Evolutionary conservation across 2,797 vertebrate species (phyloP).

Genomic region (Caiman crocodilus): DNA sequence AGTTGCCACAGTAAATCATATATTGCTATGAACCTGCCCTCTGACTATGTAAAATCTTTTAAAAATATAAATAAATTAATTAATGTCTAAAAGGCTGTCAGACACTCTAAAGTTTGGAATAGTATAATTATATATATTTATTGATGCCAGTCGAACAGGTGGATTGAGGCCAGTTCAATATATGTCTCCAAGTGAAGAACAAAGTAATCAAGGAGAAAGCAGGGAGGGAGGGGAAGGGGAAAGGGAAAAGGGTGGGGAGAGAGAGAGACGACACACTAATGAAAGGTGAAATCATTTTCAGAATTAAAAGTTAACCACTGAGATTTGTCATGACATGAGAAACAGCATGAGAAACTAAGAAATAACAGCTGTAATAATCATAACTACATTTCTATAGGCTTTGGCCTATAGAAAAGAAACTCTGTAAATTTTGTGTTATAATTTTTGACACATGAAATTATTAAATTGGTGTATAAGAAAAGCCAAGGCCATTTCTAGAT

Average conservation of each 20-base stretch:
- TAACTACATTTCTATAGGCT: background rate
- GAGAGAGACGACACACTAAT: background rate
- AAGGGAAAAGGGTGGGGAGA: background rate
- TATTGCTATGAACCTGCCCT: too few relatives aligned
- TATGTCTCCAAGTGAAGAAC: background rate
- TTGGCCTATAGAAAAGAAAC: background rate
- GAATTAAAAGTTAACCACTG: background rate
- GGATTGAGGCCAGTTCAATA: background rate
- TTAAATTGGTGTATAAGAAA: background rate
- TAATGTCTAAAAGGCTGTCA: too few relatives aligned
- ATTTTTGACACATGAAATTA: background rate
- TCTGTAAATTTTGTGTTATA: background rate
- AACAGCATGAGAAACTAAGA: background rate
- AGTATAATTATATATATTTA: background rate
- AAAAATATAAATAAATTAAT: too few relatives aligned
- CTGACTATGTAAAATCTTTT: too few relatives aligned
- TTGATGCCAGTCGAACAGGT: background rate
- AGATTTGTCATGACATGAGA: background rate
- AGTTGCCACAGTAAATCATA: background rate
- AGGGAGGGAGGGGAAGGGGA: background rate
- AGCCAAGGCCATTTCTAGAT: accelerated
- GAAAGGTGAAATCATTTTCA: background rate
- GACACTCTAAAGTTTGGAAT: too few relatives aligned
- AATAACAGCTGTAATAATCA: background rate
- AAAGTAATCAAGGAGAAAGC: background rate